Conservation (phyloP, 2,113 vertebrate genomes). For the Oreochromis niloticus region DNA sequence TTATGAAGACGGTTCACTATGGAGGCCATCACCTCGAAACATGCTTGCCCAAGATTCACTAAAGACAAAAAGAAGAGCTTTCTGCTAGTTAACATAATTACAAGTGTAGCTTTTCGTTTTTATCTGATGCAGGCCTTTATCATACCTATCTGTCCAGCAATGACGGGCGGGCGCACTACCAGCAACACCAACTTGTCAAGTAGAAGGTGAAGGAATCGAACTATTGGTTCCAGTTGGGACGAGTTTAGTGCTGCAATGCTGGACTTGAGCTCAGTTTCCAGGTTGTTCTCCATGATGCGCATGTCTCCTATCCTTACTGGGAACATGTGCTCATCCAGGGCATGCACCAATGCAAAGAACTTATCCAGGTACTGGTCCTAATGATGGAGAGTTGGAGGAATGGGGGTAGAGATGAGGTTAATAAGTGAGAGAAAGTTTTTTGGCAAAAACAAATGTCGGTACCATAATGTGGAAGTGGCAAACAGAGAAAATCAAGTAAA, state of each 20-base stretch:
- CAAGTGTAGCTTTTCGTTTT: neutral
- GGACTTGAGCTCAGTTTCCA: conserved; percentile 93
- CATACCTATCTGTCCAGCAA: conserved; percentile 96
- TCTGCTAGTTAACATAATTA: neutral
- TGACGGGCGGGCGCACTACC: conserved; percentile 93
- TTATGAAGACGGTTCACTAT: conserved; percentile 96
- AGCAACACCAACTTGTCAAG: conserved; percentile 96
- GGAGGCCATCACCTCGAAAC: conserved; percentile 96
- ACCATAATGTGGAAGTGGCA: neutral
- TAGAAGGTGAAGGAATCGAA: conserved; percentile 95
- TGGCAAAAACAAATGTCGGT: neutral
- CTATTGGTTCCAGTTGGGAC: conserved; percentile 92
- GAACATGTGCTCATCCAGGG: conserved; percentile 98
- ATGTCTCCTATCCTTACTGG: conserved; percentile 96
- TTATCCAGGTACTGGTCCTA: conserved; percentile 97
- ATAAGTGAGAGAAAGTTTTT: neutral
- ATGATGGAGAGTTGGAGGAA: neutral
- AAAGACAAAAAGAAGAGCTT: conserved; percentile 14
- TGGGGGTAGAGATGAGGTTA: neutral
- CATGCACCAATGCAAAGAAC: conserved; percentile 97
- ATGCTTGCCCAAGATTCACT: conserved; percentile 97
- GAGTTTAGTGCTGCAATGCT: conserved; percentile 91
- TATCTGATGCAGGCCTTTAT: neutral
- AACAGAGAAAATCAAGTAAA: neutral
- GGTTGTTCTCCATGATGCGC: conserved; percentile 97